phyloP scores from a whole-genome alignment of 2,888 invertebrate species.

The Pycnomerus fuliginosus region DNA sequence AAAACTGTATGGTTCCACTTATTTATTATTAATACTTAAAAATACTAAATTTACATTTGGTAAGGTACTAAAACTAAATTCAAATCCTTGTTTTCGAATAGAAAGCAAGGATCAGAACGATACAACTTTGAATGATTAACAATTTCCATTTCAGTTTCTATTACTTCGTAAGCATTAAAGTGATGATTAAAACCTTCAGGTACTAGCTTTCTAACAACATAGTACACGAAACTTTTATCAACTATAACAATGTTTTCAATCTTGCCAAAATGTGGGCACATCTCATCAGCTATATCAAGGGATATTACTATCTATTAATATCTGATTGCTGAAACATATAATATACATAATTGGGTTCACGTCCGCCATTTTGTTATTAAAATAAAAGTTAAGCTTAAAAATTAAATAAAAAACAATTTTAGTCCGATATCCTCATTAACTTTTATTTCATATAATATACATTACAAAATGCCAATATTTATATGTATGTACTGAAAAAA shows the following conservation, averaged over 20 bases:
- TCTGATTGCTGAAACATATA: too few species aligned
- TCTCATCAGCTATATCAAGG: background rate
- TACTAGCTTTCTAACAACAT: background rate
- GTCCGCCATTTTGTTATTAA: too few species aligned
- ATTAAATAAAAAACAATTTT: too few species aligned
- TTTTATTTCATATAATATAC: too few species aligned
- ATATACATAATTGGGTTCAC: too few species aligned
- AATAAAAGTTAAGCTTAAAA: too few species aligned
- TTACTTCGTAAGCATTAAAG: background rate
- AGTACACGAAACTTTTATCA: background rate
- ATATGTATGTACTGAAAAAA: too few species aligned
- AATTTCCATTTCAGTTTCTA: background rate
- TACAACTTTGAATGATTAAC: background rate
- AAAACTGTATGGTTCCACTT: too few species aligned
- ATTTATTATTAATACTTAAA: too few species aligned
- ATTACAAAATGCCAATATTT: too few species aligned
- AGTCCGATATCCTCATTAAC: too few species aligned
- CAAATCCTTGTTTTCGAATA: background rate
- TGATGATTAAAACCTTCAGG: conserved; percentile 2
- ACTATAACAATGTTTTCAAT: conserved; percentile 1
- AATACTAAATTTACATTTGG: background rate
- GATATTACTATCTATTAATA: background rate
- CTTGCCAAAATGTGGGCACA: background rate
- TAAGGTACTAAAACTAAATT: background rate
- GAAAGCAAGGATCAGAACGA: background rate